phyloP scores from a whole-genome alignment of 2,888 invertebrate species.

The Drosophila prolongata region DNA sequence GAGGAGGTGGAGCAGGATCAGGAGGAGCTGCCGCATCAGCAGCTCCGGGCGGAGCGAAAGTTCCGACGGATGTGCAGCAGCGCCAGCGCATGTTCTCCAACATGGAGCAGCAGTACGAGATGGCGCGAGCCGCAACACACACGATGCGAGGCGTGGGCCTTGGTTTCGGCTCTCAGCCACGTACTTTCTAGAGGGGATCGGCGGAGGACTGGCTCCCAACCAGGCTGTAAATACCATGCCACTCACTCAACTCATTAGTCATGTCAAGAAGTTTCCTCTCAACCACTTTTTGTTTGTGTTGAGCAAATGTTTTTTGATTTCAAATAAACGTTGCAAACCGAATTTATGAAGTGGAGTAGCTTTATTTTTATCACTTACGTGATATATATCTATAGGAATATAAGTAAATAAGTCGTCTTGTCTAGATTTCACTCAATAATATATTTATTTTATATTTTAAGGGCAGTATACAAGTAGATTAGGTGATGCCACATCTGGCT shows the following conservation, averaged over 20 bases:
- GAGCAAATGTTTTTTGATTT: conserved; percentile 34
- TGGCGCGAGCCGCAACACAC: conserved; percentile 97
- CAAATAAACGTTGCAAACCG: conserved; percentile 60
- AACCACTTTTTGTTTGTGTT: conserved; percentile 41
- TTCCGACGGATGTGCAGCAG: conserved; percentile 80
- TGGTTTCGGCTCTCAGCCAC: conserved; percentile 88
- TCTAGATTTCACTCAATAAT: too few species aligned
- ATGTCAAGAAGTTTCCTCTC: conserved; percentile 37
- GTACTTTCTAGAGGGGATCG: conserved; percentile 78
- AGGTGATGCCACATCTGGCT: too few species aligned
- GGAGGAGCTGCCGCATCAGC: conserved; percentile 12
- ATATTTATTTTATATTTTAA: too few species aligned
- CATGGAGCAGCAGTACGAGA: conserved; percentile 98
- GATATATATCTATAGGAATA: too few species aligned
- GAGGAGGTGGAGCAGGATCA: conserved; percentile 5
- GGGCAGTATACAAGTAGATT: too few species aligned
- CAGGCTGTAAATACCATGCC: conserved; percentile 42
- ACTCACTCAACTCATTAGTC: conserved; percentile 43
- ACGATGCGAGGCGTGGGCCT: conserved; percentile 96
- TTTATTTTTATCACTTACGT: background rate
- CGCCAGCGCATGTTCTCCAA: conserved; percentile 94
- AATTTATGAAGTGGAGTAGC: background rate
- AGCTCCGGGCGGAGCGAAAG: conserved; percentile 11
- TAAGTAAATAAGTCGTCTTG: too few species aligned
- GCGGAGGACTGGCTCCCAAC: conserved; percentile 13